Conservation (phyloP, 2,888 invertebrate genomes). For the Pegoplata infirma region DNA sequence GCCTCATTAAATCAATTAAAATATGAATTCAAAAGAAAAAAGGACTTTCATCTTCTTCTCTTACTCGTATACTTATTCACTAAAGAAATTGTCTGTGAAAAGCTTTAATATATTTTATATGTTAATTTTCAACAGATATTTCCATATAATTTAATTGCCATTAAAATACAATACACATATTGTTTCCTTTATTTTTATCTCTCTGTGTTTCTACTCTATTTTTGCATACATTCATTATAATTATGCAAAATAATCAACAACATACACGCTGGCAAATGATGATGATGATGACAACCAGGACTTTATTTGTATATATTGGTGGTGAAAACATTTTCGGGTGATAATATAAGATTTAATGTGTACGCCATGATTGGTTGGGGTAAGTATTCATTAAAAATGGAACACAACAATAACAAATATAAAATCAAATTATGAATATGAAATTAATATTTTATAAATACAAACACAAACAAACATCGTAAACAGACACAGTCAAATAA, state of each 20-base stretch:
- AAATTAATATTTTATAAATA: conserved; percentile 1
- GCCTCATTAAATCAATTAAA: too few species aligned
- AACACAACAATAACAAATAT: background rate
- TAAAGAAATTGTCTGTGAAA: too few species aligned
- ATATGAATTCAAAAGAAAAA: too few species aligned
- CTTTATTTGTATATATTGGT: conserved; percentile 92
- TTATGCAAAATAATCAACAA: too few species aligned
- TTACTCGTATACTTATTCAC: too few species aligned
- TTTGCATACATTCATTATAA: too few species aligned
- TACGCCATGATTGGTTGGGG: conserved; percentile 93
- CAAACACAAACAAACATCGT: background rate
- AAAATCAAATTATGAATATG: conserved; percentile 29
- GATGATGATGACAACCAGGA: conserved; percentile 76
- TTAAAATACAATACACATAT: background rate
- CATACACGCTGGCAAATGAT: background rate
- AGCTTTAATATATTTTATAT: too few species aligned
- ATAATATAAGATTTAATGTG: conserved; percentile 89
- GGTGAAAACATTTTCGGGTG: conserved; percentile 91
- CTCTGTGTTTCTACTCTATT: too few species aligned
- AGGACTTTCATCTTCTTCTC: too few species aligned
- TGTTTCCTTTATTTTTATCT: background rate
- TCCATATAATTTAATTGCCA: too few species aligned
- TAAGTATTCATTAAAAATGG: conserved; percentile 80
- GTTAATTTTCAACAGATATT: too few species aligned
- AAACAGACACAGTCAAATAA: background rate